Base-by-base conservation (phyloP, 2,797 vertebrate genomes). In the Menidia menidia region DNA sequence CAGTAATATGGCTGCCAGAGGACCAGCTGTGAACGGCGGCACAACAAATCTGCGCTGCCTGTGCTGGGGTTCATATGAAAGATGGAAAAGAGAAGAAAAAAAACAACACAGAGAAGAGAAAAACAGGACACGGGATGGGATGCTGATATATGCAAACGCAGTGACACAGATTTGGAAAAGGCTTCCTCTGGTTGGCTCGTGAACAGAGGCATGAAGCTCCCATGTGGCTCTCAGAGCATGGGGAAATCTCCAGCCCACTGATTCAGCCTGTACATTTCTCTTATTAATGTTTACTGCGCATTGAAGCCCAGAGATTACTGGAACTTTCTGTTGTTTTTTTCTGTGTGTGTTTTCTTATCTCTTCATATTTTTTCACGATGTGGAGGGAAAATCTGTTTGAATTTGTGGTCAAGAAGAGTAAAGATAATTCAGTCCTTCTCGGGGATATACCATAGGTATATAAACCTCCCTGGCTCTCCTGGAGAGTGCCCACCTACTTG, bases 251-350 rank as follows among this genome's bases (percentile, higher is more conserved):
- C 94, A 95, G 95, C 95, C 95, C 95, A 92, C 94, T 95, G 95
- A 95, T 95, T 95, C 94, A 95, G 96, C 95, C 93, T 97, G 96
- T 98, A 98, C 96, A 97, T 97, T 97, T 97, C 94, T 96, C 96
- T 97, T 97, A 95, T 97, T 96, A 96, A 97, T 97, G 97, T 98
- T 98, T 98, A 98, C 97, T 96, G 96, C 96, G 95, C 94, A 89
- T 95, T 94, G 94, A 96, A 96, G 96, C 96, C 96, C 97, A 97
- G 96, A 97, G 95, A 97, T 96, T 95, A 97, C 97, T 98, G 96
- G 96, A 98, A 95, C 94, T 92, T 93, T 73, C 25, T 75, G 56
- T 70, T 78, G 63, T 60, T 62, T 73, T 77, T 60, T 25, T 25
- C 69, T 25, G 25, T 25, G 25, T 25, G 25, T 78, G 71, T 83